Base-by-base conservation (phyloP, 1,140 invertebrate species). In the Parasteatoda tepidariorum region DNA sequence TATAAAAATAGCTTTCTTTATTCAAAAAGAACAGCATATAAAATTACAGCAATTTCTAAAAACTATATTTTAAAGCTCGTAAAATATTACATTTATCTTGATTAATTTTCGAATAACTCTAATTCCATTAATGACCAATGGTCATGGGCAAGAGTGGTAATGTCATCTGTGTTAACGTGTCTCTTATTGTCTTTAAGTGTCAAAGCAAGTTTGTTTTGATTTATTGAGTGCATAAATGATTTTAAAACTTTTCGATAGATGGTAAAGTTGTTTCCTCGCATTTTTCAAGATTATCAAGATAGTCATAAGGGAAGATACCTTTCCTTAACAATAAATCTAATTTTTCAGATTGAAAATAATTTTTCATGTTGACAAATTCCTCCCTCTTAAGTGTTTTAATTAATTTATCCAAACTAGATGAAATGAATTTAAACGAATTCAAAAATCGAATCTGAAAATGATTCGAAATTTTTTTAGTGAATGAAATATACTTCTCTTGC, bases 261-360 rank as follows among this genome's bases (percentile, higher is more conserved):
- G 61, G 61, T 31, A 64, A 64, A 31, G 4, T 9, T 9, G 61
- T 9, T 3, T 18, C 61, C 26, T 26, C 24, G 26, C 61, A 64
- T 28, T 64, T 64, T 64, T 26, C 6, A 64, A 64, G 9, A 31
- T 64, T 18, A 18, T 64, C 61, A 26, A 64, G 9, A 31, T 30
- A 64, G 30, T 64, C 61, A 64, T 64, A 64, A 6, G 61, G 26
- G n/a, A 30, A 64, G 30, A 64, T 31, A 26, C 61, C 61, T 18
- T 64, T 64, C 11, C 61, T 26, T 18, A 64, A 64, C 4, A 59
- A 5, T 26, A 64, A 31, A 26, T 28, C n/a, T 15, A 64, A 3
- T 26, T 64, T 64, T 9, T 13, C n/a, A 26, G 30, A 13, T 4
- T 9, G 13, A 64, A 64, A 64, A 64, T 30, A 7, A 28, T 28